Evolutionary conservation across 2,113 vertebrate species (phyloP).

Genomic region (Camelus dromedarius): DNA sequence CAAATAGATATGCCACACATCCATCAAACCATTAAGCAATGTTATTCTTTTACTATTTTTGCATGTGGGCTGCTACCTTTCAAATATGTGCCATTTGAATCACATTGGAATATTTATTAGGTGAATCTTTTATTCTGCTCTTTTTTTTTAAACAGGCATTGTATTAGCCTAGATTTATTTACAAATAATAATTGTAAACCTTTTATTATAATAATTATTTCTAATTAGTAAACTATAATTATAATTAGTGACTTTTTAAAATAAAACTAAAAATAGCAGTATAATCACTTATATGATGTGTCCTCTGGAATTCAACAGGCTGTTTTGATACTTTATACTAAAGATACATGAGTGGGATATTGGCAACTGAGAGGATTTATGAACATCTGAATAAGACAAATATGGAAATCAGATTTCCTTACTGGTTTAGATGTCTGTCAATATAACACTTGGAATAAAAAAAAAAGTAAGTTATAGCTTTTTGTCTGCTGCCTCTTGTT

Average conservation of each 20-base stretch:
- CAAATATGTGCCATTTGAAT: background rate
- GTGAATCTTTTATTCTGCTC: background rate
- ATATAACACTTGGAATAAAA: background rate
- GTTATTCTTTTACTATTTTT: background rate
- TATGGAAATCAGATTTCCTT: background rate
- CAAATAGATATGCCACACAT: background rate
- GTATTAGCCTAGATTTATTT: background rate
- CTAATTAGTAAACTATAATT: background rate
- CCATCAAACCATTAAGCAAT: conserved; percentile 29
- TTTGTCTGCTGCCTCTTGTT: background rate
- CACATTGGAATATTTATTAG: background rate
- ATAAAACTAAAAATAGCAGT: background rate
- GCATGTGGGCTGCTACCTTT: background rate
- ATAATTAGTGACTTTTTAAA: background rate
- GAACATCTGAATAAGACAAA: background rate
- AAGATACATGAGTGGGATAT: background rate
- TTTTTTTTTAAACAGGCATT: conserved; percentile 7
- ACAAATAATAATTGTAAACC: background rate
- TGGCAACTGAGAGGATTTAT: background rate
- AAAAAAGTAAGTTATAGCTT: background rate
- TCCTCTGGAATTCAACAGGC: background rate
- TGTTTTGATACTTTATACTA: background rate
- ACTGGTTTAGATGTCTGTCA: background rate
- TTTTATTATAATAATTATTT: conserved; percentile 18
- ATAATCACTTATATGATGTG: background rate